Conservation (phyloP, 2,113 vertebrate genomes). For the Melozone crissalis region DNA sequence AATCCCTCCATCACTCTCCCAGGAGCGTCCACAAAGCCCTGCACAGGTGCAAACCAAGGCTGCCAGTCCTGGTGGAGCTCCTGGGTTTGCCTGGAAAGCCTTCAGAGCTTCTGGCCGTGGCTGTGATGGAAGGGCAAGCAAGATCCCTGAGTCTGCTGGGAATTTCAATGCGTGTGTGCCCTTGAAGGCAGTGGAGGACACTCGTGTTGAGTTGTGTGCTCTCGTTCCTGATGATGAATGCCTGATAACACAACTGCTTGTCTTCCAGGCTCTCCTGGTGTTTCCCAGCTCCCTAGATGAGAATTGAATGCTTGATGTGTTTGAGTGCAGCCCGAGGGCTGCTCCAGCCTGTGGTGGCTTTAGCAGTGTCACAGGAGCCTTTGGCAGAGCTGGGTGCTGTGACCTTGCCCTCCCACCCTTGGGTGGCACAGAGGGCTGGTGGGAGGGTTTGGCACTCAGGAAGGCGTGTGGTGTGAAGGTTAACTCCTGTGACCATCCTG, state of each 20-base stretch:
- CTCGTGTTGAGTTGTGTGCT: background rate
- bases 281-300: background rate
- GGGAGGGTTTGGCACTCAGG: background rate
- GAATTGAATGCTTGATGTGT: background rate
- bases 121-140: background rate
- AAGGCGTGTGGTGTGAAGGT: background rate
- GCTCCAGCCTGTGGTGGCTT: background rate
- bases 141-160: background rate
- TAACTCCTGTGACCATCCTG: fast-evolving
- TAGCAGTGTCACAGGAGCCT: background rate
- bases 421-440: background rate
- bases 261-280: conserved; percentile 7
- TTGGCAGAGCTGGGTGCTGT: background rate
- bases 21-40: background rate
- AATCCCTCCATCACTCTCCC: background rate
- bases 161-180: background rate
- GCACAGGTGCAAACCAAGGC: background rate
- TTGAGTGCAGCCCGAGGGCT: background rate
- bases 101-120: background rate
- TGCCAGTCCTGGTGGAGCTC: background rate
- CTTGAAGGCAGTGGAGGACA: conserved; percentile 37
- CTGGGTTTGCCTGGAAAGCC: background rate
- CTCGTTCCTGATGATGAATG: background rate
- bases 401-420: background rate
- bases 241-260: background rate